Conservation (phyloP, 2,113 vertebrate species). For the Sapayoa aenigma region DNA sequence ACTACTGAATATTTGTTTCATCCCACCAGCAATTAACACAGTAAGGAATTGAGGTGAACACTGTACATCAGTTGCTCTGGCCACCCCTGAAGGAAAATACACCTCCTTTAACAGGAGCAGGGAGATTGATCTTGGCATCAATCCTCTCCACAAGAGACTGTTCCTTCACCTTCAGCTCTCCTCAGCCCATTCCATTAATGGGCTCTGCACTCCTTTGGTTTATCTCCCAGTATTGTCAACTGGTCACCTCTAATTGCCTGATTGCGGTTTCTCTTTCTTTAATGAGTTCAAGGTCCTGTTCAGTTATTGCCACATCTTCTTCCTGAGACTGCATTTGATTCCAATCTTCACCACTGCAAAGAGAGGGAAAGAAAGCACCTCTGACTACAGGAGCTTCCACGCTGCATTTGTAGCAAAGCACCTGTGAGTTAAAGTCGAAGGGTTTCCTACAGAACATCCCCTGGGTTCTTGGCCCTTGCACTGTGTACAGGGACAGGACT, state of each 20-base stretch:
- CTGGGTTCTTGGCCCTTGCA: background rate
- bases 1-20: background rate
- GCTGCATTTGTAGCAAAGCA: background rate
- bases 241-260: constrained; percentile 89
- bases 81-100: background rate
- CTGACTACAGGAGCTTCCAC: background rate
- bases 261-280: constrained; percentile 95
- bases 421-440: background rate
- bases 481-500: background rate
- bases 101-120: background rate
- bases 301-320: constrained; percentile 87
- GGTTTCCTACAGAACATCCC: background rate
- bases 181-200: background rate
- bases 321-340: constrained; percentile 87
- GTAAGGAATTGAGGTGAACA: background rate
- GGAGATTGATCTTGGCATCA: background rate
- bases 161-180: background rate
- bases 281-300: constrained; percentile 94
- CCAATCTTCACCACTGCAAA: constrained; percentile 88
- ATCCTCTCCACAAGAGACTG: background rate
- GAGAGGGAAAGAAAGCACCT: constrained; percentile 17
- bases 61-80: background rate
- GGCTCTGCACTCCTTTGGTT: background rate
- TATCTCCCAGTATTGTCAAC: background rate
- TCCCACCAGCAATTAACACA: background rate